Evolutionary conservation across 2,113 vertebrate genomes (phyloP).

Genomic region (Misgurnus anguillicaudatus): DNA sequence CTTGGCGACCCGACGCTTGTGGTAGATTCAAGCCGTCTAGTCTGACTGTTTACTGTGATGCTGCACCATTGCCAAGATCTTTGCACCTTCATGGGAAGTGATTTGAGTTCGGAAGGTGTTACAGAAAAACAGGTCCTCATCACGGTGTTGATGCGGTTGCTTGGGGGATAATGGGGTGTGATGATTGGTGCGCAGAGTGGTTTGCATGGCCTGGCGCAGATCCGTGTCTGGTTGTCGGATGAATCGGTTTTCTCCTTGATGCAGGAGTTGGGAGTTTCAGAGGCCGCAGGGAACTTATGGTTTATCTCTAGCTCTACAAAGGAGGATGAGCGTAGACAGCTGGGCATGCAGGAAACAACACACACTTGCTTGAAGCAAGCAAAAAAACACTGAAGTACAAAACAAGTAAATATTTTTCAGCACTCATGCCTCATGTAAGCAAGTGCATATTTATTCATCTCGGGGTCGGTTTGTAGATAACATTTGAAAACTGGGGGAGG

Average conservation of each 20-base stretch:
- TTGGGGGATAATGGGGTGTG: conserved; percentile 28
- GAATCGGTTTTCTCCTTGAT: conserved; percentile 47
- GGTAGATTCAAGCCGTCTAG: conserved; percentile 9
- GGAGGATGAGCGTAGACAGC: conserved; percentile 66
- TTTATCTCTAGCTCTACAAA: conserved; percentile 62
- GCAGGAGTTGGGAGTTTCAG: conserved; percentile 55
- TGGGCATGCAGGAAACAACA: conserved; percentile 47
- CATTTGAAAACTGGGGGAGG: conserved; percentile 22
- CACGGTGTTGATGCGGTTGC: conserved; percentile 13
- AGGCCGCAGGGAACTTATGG: conserved; percentile 57
- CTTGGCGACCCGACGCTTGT: not conserved
- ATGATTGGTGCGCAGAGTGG: conserved; percentile 7
- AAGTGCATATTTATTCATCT: not conserved
- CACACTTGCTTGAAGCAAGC: conserved; percentile 49
- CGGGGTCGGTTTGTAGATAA: not conserved
- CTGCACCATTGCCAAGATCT: not conserved
- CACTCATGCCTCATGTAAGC: not conserved
- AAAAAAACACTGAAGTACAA: conserved; percentile 37
- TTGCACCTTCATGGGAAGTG: conserved; percentile 1
- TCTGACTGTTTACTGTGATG: conserved; percentile 3
- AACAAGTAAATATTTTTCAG: not conserved
- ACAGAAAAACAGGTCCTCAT: conserved; percentile 31
- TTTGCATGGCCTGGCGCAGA: conserved; percentile 29
- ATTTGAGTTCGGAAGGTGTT: conserved; percentile 19
- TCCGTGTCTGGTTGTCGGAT: conserved; percentile 14